Percentiles rank a stretch among this genome's conserved stretches.
phyloP scores from a whole-genome alignment of 2,888 invertebrate genomes.

The Drosophila longiperda region DNA sequence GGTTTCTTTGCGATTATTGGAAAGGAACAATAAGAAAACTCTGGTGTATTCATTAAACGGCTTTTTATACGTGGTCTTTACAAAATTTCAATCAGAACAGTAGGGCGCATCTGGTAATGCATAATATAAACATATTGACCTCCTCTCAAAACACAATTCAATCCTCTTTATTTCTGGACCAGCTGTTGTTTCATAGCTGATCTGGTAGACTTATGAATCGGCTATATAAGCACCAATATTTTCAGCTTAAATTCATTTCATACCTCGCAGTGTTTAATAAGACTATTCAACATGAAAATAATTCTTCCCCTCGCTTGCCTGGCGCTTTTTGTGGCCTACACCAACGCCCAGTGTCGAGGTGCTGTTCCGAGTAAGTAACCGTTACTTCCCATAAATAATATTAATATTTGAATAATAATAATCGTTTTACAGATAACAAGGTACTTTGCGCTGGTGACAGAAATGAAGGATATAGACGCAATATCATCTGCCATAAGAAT shows the following conservation, averaged over 20 bases:
- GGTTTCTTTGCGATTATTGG: not conserved
- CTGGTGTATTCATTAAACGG: not conserved
- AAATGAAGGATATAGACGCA: no score
- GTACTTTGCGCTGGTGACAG: no score
- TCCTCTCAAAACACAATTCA: not conserved
- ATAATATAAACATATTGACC: not conserved
- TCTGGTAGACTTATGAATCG: not conserved
- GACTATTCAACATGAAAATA: conserved; percentile 40
- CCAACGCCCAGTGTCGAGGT: conserved; percentile 21
- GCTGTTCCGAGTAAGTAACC: not conserved
- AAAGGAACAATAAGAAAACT: no score
- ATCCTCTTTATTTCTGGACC: not conserved
- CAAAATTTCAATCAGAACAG: not conserved
- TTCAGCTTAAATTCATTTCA: not conserved
- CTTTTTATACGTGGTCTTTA: not conserved
- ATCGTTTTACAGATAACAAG: no score
- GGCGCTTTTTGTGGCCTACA: conserved; percentile 22
- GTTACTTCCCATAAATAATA: no score
- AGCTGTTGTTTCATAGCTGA: not conserved
- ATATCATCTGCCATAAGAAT: no score
- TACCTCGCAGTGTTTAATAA: not conserved
- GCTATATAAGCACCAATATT: not conserved
- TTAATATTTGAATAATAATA: no score
- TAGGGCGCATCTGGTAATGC: not conserved
- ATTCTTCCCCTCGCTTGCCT: conserved; percentile 30